Evolutionary conservation across 2,797 vertebrate species (phyloP), one percentile per base, ranked within the genome.

Genomic region (Nyctibius grandis): DNA sequence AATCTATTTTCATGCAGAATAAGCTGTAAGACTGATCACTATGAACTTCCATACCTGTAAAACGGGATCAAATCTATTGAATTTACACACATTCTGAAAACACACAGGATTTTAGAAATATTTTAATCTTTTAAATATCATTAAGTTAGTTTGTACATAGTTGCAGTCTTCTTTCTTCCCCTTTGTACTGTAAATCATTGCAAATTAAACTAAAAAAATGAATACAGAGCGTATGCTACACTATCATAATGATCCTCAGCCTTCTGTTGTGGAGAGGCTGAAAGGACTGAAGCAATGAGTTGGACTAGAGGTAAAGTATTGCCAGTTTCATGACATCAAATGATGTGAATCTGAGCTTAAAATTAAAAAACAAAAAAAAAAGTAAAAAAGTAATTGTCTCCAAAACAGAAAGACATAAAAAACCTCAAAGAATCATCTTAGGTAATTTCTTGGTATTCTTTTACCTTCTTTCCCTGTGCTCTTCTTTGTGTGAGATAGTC

Each of bases 201-300:
- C 25, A 59, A 16, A 26, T 34, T 78, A 57, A 84, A 45, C 11
- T 15, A 29, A 61, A 54, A 68, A 57, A 28, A 34, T 11, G 1
- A 45, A n/a, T 23, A 25, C 17, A 53, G 12, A 75, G 4, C 8
- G 31, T 9, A 48, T 0, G 0, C 20, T 65, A 9, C 15, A 23
- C 11, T 73, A 3, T 29, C 15, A 11, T 45, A 67, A 50, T 25
- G n/a, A 79, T 45, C 36, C 33, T 73, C 50, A 67, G 53, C 9
- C 7, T 80, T 48, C 29, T 73, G 4, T 28, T 50, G 22, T 54
- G 28, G 22, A 70, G 25, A 45, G 48, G 17, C 3, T 70, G 22
- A 18, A 79, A 13, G 33, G 44, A 22, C 67, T 77, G 19, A 29
- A 82, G 36, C 13, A 79, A 36, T 56, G n/a, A 56, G 4, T 4